Percentiles rank a stretch among this genome's conserved stretches.
Conservation (phyloP, 2,797 vertebrate species). For the Strix occidentalis region DNA sequence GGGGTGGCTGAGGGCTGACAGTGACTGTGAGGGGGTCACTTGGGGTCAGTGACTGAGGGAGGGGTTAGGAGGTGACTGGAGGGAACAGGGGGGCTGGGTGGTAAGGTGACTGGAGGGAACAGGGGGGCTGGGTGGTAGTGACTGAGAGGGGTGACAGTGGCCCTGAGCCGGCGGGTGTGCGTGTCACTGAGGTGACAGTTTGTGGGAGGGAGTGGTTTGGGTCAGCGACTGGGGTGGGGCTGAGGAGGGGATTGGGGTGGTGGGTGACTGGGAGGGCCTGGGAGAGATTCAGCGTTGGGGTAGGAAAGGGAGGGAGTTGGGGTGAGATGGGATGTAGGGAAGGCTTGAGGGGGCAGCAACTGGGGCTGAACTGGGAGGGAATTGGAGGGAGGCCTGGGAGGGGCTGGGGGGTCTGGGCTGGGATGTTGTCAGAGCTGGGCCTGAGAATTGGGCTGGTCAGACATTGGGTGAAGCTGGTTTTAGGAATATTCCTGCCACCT, state of each 20-base stretch:
- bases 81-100: too few species aligned
- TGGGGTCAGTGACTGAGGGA: neutral
- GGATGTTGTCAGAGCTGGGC: neutral
- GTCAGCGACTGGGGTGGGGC: neutral
- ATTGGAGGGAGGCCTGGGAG: too few species aligned
- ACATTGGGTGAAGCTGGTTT: fast-evolving
- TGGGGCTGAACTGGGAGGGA: too few species aligned
- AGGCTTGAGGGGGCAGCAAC: fast-evolving
- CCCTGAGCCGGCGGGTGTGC: fast-evolving
- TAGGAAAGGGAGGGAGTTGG: neutral
- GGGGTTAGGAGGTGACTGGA: neutral
- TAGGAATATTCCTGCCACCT: neutral
- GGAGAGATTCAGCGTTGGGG: too few species aligned
- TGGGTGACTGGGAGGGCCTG: neutral
- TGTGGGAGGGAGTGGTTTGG: neutral
- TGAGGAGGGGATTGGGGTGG: neutral
- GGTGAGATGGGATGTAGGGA: too few species aligned
- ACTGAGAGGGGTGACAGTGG: neutral
- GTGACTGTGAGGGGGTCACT: too few species aligned
- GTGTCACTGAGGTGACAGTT: neutral
- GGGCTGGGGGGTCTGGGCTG: neutral
- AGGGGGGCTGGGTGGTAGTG: too few species aligned
- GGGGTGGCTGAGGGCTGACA: neutral
- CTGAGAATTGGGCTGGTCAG: neutral
- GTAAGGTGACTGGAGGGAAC: too few species aligned